phyloP scores from a whole-genome alignment of 1,140 invertebrate species.

The Papilio machaon region DNA sequence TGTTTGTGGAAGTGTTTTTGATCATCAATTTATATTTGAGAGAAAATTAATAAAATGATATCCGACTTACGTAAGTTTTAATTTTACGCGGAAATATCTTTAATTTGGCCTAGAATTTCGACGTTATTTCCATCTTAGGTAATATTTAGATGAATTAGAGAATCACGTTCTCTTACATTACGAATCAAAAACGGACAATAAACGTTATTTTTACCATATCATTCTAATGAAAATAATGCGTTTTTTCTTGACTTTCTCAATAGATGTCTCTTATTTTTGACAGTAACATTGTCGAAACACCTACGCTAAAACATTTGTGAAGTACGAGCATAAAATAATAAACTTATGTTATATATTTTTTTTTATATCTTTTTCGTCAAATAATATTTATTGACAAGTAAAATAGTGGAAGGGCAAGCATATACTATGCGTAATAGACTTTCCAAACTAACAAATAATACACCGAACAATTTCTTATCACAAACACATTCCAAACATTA shows the following conservation, averaged over 20 bases:
- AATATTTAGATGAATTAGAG: not conserved
- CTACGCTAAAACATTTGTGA: no score
- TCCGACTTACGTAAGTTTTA: not conserved
- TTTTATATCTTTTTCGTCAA: no score
- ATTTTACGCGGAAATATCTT: not conserved
- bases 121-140: not conserved
- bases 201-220: not conserved
- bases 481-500: constrained; percentile 15
- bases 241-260: not conserved
- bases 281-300: not conserved
- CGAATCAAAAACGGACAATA: not conserved
- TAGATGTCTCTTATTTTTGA: not conserved
- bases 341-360: no score
- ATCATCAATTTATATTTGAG: not conserved
- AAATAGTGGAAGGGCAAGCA: not conserved
- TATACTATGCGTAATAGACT: constrained; percentile 1
- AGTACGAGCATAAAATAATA: no score
- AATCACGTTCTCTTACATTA: not conserved
- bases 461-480: constrained; percentile 1
- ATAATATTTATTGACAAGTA: no score
- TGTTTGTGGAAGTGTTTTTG: not conserved
- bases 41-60: not conserved
- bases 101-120: not conserved
- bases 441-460: not conserved
- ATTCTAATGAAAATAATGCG: not conserved